Base-by-base conservation (phyloP, 2,113 vertebrate species). In the Syrmaticus mikado region DNA sequence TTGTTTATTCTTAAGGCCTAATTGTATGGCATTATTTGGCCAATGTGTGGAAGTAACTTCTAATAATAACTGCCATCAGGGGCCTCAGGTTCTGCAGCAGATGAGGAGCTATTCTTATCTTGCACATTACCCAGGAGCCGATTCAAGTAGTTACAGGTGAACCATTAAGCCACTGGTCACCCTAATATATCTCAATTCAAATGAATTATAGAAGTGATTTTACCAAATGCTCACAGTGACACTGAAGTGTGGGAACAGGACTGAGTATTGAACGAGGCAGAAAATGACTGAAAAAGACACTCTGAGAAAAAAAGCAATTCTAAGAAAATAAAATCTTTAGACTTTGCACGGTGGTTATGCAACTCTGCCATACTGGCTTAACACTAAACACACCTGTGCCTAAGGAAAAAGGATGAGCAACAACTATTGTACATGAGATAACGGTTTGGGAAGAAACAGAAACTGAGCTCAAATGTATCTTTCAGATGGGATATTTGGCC, bases 21-120 rank as follows among this genome's bases (percentile, higher is more conserved):
- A 95, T 95, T 94, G 85, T 67, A 83, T 87, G 89, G 75, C 82
- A 92, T 94, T 95, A 91, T 88, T 89, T 88, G 72, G 65, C 87
- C 91, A 95, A 55, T 50, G 60, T 67, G 80, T 88, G 76, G 53
- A 90, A 95, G 82, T 71, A 85, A 88, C 32, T 67, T 1, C 15
- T 66, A 91, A 76, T 85, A 93, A 87, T 36, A 82, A 85, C 40
- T 83, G 85, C 82, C 85, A 11, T 27, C 72, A 93, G 87, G 72
- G 90, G 45, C 25, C 65, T 92, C 43, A 40, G 72, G 52, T 87
- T 87, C 53, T 55, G 40, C 55, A 83, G 85, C 91, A 92, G 82
- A 89, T 30, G 79, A 95, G 87, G 72, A 91, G 73, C 57, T 94
- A 48, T 90, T 94, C 94, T 95, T 82, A 60, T 46, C 24, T 85